These are phyloP conservation scores for Limnephilus rhombicus DNA, from an alignment of 2,888 invertebrate species.

Conservation along the genomic window DNA sequence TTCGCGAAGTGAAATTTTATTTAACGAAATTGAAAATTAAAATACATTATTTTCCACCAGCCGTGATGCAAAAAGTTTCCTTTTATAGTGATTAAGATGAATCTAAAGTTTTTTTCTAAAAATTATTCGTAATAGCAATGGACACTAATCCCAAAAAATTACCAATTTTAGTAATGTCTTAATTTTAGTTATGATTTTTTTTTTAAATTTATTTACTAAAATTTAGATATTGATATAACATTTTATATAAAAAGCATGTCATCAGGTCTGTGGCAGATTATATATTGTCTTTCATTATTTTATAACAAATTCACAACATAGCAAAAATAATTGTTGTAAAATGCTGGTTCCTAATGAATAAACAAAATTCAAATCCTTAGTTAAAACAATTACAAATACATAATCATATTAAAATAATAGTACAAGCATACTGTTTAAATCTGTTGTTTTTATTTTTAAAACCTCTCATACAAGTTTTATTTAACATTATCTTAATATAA, in stretches of 20 bases:
- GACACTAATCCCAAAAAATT: no score
- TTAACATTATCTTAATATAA: background rate
- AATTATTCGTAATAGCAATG: no score
- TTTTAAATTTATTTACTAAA: background rate
- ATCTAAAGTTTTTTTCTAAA: no score
- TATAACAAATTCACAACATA: background rate
- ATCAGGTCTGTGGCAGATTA: background rate
- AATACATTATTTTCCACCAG: no score
- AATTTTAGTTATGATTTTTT: background rate
- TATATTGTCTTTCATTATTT: background rate
- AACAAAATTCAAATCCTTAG: background rate
- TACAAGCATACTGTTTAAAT: background rate
- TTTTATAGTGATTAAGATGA: no score
- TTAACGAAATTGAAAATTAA: no score
- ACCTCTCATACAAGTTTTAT: background rate
- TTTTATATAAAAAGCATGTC: background rate
- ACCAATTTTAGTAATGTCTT: background rate
- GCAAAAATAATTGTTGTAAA: background rate
- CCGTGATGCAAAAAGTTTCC: no score
- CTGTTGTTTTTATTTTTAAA: constrained; percentile 15
- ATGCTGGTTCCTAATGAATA: background rate
- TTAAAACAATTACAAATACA: background rate
- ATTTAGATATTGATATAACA: background rate
- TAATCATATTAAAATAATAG: background rate
- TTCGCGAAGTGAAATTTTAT: no score